Conservation (phyloP, 1,140 invertebrate species). For the Zaprionus africanus region DNA sequence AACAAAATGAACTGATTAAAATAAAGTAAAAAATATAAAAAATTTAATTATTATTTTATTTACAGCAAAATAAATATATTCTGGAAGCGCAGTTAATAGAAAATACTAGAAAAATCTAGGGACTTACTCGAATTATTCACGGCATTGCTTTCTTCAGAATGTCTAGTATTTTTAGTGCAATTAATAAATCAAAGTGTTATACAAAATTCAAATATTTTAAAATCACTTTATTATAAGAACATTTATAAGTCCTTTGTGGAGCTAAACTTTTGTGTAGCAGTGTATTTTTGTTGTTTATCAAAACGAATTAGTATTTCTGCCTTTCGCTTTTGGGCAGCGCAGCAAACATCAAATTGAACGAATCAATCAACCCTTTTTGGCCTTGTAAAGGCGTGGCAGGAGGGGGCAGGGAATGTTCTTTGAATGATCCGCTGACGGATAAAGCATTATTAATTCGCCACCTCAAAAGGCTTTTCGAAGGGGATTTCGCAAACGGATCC, state of each 20-base stretch:
- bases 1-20: not conserved
- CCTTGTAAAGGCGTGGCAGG: not conserved
- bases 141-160: too few relatives aligned
- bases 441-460: slow-evolving; percentile 7
- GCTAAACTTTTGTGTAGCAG: not conserved
- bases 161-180: too few relatives aligned
- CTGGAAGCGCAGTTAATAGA: too few relatives aligned
- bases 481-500: not conserved
- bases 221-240: not conserved
- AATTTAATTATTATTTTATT: too few relatives aligned
- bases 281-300: not conserved
- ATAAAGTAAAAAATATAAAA: not conserved
- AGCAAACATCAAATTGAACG: slow-evolving; percentile 3
- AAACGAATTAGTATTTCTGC: not conserved
- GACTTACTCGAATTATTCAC: too few relatives aligned
- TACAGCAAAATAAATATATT: too few relatives aligned
- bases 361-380: slow-evolving; percentile 2
- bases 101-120: too few relatives aligned
- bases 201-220: too few relatives aligned
- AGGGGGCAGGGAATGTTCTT: not conserved
- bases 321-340: not conserved
- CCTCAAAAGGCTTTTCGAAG: not conserved
- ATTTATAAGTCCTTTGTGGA: not conserved
- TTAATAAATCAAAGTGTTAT: too few relatives aligned
- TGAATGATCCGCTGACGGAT: slow-evolving; percentile 8